Percentiles rank a stretch among this genome's conserved stretches.
Evolutionary conservation across 2,113 vertebrate genomes (phyloP).

Genomic region (Noturus placidus): DNA sequence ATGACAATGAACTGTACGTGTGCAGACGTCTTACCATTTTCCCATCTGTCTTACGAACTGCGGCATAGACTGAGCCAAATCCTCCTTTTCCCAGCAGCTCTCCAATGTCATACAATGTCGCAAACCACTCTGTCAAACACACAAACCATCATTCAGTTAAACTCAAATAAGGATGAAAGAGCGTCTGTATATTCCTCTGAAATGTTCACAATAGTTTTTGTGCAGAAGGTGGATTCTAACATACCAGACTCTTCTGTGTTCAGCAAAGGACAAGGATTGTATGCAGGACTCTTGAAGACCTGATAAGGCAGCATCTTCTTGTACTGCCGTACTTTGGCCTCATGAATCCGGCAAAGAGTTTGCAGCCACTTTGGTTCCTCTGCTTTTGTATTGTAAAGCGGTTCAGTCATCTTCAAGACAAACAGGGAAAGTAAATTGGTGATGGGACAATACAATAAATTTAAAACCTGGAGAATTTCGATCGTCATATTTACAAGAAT

Average conservation of each 20-base stretch:
- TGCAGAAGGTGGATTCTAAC: not conserved
- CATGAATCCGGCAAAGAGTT: not conserved
- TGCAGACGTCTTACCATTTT: not conserved
- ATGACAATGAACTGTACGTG: not conserved
- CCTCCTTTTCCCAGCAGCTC: not conserved
- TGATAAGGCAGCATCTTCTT: not conserved
- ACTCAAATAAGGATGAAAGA: not conserved
- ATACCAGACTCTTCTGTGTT: not conserved
- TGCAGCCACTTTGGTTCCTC: not conserved
- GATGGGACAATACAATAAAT: not conserved
- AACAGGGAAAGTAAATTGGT: not conserved
- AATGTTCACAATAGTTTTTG: not conserved
- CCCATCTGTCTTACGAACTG: not conserved
- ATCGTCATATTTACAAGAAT: not conserved
- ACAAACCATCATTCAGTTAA: not conserved
- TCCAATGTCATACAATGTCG: not conserved
- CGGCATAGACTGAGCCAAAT: not conserved
- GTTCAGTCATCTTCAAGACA: not conserved
- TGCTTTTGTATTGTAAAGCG: not conserved
- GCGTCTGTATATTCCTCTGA: not conserved
- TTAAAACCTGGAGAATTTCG: not conserved
- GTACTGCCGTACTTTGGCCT: rapidly evolving
- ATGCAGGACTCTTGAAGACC: no score
- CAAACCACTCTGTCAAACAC: not conserved
- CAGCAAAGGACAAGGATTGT: not conserved